Conservation (phyloP, 1,140 invertebrate species). For the Caenorhabditis latens region DNA sequence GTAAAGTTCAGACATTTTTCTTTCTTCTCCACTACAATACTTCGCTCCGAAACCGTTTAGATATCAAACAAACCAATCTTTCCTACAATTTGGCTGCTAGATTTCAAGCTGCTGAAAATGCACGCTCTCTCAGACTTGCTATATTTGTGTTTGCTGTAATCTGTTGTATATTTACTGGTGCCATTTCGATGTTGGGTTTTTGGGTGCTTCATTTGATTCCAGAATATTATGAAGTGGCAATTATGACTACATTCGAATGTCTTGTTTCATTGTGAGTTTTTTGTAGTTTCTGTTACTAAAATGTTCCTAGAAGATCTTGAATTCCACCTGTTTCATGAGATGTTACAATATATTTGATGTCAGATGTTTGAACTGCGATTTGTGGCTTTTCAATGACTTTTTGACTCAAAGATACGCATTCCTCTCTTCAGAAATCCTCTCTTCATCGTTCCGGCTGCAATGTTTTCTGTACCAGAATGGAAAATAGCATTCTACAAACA, state of each 20-base stretch:
- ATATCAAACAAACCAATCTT: constrained; percentile 2
- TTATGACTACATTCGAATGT: constrained; percentile 26
- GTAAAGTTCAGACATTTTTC: not conserved
- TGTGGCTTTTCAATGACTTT: not conserved
- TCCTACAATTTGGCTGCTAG: constrained; percentile 12
- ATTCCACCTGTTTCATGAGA: not conserved
- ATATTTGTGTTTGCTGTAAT: constrained; percentile 19
- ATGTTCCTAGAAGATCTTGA: not conserved
- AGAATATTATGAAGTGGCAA: constrained; percentile 18
- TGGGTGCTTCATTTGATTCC: not conserved
- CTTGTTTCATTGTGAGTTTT: constrained; percentile 32
- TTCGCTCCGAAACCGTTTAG: constrained; percentile 3
- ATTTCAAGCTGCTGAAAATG: constrained; percentile 38
- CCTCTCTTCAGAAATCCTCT: constrained; percentile 4
- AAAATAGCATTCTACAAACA: constrained; percentile 12
- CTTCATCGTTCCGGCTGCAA: constrained; percentile 10
- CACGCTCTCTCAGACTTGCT: not conserved
- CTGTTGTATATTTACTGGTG: not conserved
- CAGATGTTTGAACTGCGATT: constrained; percentile 1
- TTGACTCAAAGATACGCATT: not conserved
- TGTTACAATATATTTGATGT: not conserved
- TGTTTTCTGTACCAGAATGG: constrained; percentile 17
- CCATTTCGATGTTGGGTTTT: not conserved
- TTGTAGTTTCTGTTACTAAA: not conserved
- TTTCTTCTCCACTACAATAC: constrained; percentile 33